Evolutionary conservation across 2,797 vertebrate genomes (phyloP), one percentile per base, ranked within the genome.

Genomic region (Lycodopsis pacificus): DNA sequence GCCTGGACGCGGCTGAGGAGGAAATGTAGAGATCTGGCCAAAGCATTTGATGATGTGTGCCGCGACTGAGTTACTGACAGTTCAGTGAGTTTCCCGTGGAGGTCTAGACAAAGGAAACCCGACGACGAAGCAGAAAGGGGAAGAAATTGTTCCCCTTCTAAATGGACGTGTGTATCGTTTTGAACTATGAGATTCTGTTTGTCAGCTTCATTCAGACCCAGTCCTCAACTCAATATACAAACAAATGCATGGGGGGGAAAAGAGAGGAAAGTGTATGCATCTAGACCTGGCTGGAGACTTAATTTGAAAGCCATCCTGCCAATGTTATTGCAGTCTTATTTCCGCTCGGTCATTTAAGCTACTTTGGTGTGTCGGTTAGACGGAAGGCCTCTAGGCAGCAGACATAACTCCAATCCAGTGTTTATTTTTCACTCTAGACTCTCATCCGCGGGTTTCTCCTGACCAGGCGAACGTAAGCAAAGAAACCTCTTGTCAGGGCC

Each of bases 341-440:
- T 80, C 70, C 61, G 38, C 80, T 70, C 34, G 32, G 65, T 87
- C 74, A 76, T 76, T 63, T 77, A 64, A 79, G 73, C 82, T 67
- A 69, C 82, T 86, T 81, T 68, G 44, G 79, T 69, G 67, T 84
- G 65, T 57, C 75, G 72, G 59, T 85, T 75, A 46, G 84, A 80
- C 77, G 65, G 64, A 82, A 79, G 74, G 71, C 85, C 82, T 84
- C 77, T 17, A 49, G 88, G 87, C 83, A 77, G 80, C 76, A 83
- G 83, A 72, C 73, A 59, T 61, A 78, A 81, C 76, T 72, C 7
- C 1, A 76, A 53, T 79, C 61, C 81, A 73, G 27, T 85, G 83
- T 90, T 92, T 91, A 79, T 90, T 89, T 91, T 89, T 82, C 77
- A 49, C 76, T 82, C 48, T 8, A 36, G 15, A 69, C 74, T 2